Conservation (phyloP, 2,888 invertebrate species). For the Lasioglossum villosulum region DNA sequence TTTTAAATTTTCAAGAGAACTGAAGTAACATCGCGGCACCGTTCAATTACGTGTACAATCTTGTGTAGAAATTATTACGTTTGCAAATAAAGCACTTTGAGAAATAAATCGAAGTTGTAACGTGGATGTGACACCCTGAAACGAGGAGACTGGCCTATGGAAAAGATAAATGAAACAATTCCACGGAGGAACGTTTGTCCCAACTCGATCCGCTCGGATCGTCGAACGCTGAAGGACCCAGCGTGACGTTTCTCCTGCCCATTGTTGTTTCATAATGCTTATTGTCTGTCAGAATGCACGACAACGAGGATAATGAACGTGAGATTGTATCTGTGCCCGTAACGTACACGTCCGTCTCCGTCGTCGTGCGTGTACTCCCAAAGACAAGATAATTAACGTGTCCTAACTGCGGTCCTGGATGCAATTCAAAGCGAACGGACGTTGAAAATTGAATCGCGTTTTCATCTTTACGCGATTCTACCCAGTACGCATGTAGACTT, state of each 20-base stretch:
- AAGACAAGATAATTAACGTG: constrained; percentile 56
- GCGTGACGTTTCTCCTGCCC: constrained; percentile 17
- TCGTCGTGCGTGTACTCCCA: constrained; percentile 33
- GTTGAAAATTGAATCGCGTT: constrained; percentile 23
- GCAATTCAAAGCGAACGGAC: constrained; percentile 24
- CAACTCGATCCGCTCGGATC: background rate
- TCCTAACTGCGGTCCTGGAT: constrained; percentile 38
- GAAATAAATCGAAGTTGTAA: background rate
- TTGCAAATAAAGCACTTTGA: background rate
- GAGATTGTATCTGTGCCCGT: constrained; percentile 45
- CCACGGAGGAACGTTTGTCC: background rate
- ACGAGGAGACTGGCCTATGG: background rate
- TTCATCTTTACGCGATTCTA: background rate
- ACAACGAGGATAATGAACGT: constrained; percentile 48
- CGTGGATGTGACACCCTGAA: background rate
- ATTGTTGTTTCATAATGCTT: constrained; percentile 50
- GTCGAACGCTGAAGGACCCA: constrained; percentile 14
- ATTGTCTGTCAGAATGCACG: constrained; percentile 54
- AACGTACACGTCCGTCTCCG: constrained; percentile 35
- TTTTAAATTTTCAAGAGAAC: background rate
- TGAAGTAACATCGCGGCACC: background rate
- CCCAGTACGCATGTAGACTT: background rate
- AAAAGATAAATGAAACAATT: constrained; percentile 11
- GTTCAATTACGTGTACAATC: background rate
- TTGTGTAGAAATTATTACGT: background rate